Conservation (phyloP, 2,113 vertebrate species). For the Archilochus colubris region DNA sequence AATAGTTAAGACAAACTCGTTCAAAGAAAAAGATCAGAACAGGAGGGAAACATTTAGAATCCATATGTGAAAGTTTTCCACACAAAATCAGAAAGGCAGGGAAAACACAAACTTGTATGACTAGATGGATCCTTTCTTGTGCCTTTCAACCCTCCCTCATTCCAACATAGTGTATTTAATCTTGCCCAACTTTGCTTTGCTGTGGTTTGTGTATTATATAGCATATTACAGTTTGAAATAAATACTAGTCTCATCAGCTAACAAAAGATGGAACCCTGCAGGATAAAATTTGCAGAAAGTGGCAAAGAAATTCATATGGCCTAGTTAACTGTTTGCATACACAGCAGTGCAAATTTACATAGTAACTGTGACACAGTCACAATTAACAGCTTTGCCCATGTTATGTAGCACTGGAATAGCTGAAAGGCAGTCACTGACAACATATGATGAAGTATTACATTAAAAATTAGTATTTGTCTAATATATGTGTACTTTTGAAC, state of each 20-base stretch:
- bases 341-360: not conserved
- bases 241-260: not conserved
- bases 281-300: fast-evolving
- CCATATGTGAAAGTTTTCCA: not conserved
- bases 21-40: not conserved
- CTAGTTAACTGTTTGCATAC: not conserved
- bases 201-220: not conserved
- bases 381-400: not conserved
- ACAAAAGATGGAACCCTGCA: not conserved
- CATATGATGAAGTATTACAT: not conserved
- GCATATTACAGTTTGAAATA: not conserved
- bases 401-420: not conserved
- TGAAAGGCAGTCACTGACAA: not conserved
- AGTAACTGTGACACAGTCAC: not conserved
- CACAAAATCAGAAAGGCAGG: not conserved
- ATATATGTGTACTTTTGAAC: not conserved
- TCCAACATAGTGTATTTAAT: not conserved
- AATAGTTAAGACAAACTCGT: not conserved
- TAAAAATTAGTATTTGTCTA: not conserved
- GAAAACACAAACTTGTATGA: not conserved
- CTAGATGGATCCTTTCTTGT: not conserved
- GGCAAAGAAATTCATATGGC: not conserved
- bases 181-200: not conserved
- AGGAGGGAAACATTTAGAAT: not conserved
- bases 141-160: not conserved